phyloP scores from a whole-genome alignment of 2,888 invertebrate genomes.

The Cremastinae sp. region DNA sequence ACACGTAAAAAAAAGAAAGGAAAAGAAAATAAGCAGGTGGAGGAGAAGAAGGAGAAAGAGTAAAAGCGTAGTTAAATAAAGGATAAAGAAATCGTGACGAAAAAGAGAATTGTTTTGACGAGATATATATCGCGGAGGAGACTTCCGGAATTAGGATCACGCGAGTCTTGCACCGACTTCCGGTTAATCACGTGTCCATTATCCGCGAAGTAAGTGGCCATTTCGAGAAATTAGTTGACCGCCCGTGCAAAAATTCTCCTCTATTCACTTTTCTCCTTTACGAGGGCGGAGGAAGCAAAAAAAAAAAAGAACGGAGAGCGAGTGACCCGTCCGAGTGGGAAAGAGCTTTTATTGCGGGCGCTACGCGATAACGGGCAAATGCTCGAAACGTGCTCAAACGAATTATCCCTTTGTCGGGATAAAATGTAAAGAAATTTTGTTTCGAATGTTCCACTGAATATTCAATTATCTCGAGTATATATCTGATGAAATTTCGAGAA shows the following conservation, averaged over 20 bases:
- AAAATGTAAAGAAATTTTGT: not conserved
- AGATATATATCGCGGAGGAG: no score
- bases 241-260: slow-evolving; percentile 40
- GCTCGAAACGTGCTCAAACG: not conserved
- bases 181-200: slow-evolving; percentile 62
- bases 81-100: slow-evolving; percentile 30
- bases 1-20: slow-evolving; percentile 6
- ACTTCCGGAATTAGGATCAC: slow-evolving; percentile 18
- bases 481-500: no score
- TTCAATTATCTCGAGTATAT: no score
- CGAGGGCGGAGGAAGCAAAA: not conserved
- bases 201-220: slow-evolving; percentile 57
- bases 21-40: not conserved
- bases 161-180: slow-evolving; percentile 26
- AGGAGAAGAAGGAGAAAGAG: not conserved
- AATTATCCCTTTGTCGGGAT: not conserved
- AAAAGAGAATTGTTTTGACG: slow-evolving; percentile 40
- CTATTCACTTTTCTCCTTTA: slow-evolving; percentile 12
- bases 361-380: not conserved
- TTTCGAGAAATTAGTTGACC: slow-evolving; percentile 55
- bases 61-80: not conserved
- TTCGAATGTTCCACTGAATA: not conserved
- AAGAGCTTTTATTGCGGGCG: no score
- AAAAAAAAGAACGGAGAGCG: no score
- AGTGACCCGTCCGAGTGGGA: no score